These are phyloP conservation scores for Rhinichthys klamathensis DNA, from an alignment of 2,113 vertebrate genomes.

Conservation along the genomic window DNA sequence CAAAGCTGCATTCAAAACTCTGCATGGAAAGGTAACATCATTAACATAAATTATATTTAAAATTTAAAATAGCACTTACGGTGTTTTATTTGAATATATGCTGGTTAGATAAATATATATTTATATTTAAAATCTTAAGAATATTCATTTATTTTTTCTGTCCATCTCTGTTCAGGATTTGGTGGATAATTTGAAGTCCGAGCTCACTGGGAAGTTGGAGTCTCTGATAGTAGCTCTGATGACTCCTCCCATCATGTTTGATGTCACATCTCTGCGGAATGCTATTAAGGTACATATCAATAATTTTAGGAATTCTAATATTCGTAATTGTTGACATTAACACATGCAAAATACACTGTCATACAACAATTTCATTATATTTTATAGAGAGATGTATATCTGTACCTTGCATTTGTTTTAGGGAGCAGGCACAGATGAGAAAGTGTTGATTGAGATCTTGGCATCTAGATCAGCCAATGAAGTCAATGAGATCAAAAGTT, in stretches of 20 bases:
- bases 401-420: slow-evolving; percentile 58
- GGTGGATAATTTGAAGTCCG: slow-evolving; percentile 85
- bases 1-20: slow-evolving; percentile 84
- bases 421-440: slow-evolving; percentile 93
- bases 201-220: slow-evolving; percentile 93
- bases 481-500: slow-evolving; percentile 80
- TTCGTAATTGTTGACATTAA: background rate
- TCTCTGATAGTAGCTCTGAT: slow-evolving; percentile 86
- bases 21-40: slow-evolving; percentile 86
- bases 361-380: background rate
- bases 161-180: slow-evolving; percentile 80
- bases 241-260: slow-evolving; percentile 80
- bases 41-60: too few species aligned
- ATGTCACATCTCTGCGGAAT: slow-evolving; percentile 82
- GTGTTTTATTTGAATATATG: background rate
- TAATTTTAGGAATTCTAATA: background rate
- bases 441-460: slow-evolving; percentile 89
- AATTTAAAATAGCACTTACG: too few species aligned
- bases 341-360: background rate
- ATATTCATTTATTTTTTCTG: background rate
- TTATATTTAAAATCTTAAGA: background rate
- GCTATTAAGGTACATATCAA: slow-evolving; percentile 86
- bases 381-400: background rate
- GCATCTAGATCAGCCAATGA: slow-evolving; percentile 85
- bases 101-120: background rate